Percentiles rank a stretch among this genome's conserved stretches.
phyloP scores from a whole-genome alignment of 2,797 vertebrate species.

The Sebastes melanostomus region DNA sequence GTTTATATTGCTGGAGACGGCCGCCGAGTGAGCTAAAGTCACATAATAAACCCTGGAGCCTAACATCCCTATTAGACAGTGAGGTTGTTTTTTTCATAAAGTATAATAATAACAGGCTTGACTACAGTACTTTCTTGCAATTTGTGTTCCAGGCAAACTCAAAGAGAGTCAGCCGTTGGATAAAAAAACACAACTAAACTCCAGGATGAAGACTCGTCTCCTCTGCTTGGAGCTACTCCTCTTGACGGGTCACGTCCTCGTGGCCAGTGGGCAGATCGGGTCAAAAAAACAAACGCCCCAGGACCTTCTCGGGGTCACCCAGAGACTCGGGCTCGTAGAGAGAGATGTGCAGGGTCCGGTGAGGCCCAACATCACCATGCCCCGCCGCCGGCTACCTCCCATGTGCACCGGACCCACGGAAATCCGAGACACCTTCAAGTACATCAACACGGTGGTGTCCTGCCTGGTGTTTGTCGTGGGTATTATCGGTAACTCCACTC shows the following conservation, averaged over 20 bases:
- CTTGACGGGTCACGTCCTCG: conserved; percentile 39
- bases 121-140: neutral
- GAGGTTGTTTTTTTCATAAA: neutral
- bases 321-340: conserved; percentile 58
- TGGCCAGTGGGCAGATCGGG: conserved; percentile 59
- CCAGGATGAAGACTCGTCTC: conserved; percentile 62
- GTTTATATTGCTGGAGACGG: neutral
- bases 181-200: conserved; percentile 10
- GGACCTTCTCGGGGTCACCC: conserved; percentile 42
- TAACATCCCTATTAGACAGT: neutral
- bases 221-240: conserved; percentile 57
- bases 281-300: conserved; percentile 25
- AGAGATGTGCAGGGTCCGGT: conserved; percentile 54
- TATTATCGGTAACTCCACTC: conserved; percentile 94
- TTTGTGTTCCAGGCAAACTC: conserved; percentile 40
- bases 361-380: conserved; percentile 69
- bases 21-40: neutral
- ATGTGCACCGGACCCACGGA: conserved; percentile 85
- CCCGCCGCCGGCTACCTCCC: conserved; percentile 76
- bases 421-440: conserved; percentile 92
- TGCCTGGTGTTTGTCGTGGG: conserved; percentile 94
- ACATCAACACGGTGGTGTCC: conserved; percentile 94
- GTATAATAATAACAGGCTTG: neutral
- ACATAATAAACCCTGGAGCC: neutral
- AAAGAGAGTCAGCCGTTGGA: conserved; percentile 33